Conservation (phyloP, 2,888 invertebrate genomes). For the Chromoteleia sp. region DNA sequence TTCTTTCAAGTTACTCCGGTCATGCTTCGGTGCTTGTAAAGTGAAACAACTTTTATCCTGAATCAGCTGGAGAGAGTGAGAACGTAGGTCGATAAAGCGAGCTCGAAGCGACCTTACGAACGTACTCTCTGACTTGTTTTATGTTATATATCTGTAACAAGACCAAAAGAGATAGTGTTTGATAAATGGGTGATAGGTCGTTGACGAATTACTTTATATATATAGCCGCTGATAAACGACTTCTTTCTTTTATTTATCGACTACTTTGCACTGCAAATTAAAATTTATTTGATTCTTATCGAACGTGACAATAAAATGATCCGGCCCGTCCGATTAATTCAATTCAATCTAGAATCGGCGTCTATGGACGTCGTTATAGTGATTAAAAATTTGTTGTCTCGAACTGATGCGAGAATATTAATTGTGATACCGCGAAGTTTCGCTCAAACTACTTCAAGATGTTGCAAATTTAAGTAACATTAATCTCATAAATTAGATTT, state of each 20-base stretch:
- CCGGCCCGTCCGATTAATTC: background rate
- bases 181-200: slow-evolving; percentile 40
- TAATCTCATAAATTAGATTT: slow-evolving; percentile 29
- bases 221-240: slow-evolving; percentile 32
- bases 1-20: slow-evolving; percentile 36
- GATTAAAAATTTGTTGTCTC: slow-evolving; percentile 35
- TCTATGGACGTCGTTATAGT: background rate
- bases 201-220: slow-evolving; percentile 50
- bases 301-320: background rate
- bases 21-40: slow-evolving; percentile 34
- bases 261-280: slow-evolving; percentile 8
- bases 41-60: slow-evolving; percentile 54
- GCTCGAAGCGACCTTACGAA: slow-evolving; percentile 55
- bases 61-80: slow-evolving; percentile 54
- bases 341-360: slow-evolving; percentile 10
- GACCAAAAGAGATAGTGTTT: slow-evolving; percentile 58
- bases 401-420: slow-evolving; percentile 28
- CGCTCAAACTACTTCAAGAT: slow-evolving; percentile 25
- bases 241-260: slow-evolving; percentile 35
- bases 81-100: slow-evolving; percentile 57
- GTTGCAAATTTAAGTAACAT: slow-evolving; percentile 26
- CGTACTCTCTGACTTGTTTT: slow-evolving; percentile 51
- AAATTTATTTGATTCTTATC: slow-evolving; percentile 35
- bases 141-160: slow-evolving; percentile 42
- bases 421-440: slow-evolving; percentile 27